phyloP scores from a whole-genome alignment of 2,113 vertebrate genomes.

The Callorhinus ursinus region DNA sequence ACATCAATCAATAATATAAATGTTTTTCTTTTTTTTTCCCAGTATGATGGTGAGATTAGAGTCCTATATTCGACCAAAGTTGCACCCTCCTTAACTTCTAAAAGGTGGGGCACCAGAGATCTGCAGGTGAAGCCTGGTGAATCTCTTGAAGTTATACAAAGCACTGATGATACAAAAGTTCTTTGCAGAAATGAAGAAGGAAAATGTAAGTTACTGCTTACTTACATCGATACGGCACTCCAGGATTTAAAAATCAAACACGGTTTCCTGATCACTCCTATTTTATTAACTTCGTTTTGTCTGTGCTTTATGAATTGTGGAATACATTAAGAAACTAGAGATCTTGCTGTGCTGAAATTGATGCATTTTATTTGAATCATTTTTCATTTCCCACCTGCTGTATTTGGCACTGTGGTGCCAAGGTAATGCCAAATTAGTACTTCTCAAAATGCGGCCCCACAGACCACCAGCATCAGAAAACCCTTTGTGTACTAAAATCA shows the following conservation, averaged over 20 bases:
- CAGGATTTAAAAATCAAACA: background rate
- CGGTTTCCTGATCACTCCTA: background rate
- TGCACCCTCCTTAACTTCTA: slow-evolving; percentile 81
- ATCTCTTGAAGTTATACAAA: slow-evolving; percentile 91
- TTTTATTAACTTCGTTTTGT: background rate
- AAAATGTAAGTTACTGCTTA: slow-evolving; percentile 90
- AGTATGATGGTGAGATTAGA: slow-evolving; percentile 95
- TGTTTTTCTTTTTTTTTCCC: slow-evolving; percentile 70
- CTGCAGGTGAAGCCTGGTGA: slow-evolving; percentile 92
- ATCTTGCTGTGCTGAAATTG: background rate
- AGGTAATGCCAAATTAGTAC: background rate
- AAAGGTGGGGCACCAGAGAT: slow-evolving; percentile 90
- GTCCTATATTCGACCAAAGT: slow-evolving; percentile 89
- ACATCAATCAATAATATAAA: background rate
- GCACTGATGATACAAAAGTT: slow-evolving; percentile 89
- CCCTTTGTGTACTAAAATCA: background rate
- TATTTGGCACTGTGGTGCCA: background rate
- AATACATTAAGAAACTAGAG: background rate
- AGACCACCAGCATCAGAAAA: background rate
- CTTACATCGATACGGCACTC: background rate
- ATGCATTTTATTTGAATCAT: background rate
- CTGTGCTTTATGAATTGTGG: background rate
- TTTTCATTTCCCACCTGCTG: background rate
- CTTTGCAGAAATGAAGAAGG: slow-evolving; percentile 96
- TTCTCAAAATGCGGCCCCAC: background rate